Conservation (phyloP, 1,140 invertebrate genomes). For the Drosophila bocki region DNA sequence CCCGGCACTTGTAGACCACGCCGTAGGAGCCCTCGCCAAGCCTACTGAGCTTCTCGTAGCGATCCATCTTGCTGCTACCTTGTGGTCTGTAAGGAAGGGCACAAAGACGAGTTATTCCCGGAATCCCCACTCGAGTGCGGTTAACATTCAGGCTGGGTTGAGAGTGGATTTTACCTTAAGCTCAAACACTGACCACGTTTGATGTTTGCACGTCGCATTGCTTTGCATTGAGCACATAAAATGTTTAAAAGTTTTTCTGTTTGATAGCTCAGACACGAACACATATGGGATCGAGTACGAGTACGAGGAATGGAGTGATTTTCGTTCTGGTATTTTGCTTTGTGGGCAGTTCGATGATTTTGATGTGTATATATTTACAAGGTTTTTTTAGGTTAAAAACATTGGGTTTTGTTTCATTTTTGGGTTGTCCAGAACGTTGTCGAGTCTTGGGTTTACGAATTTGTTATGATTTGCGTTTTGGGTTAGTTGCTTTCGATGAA, state of each 20-base stretch:
- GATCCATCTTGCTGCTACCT: slow-evolving; percentile 97
- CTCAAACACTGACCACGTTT: slow-evolving; percentile 84
- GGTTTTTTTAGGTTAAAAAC: slow-evolving; percentile 10
- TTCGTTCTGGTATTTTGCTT: slow-evolving; percentile 22
- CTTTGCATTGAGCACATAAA: slow-evolving; percentile 82
- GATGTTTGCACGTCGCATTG: slow-evolving; percentile 80
- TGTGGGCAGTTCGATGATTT: slow-evolving; percentile 29
- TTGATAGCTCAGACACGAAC: slow-evolving; percentile 72
- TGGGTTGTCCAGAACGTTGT: slow-evolving; percentile 59
- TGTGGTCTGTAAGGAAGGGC: slow-evolving; percentile 88
- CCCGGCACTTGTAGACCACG: slow-evolving; percentile 99
- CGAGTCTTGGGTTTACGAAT: slow-evolving; percentile 44
- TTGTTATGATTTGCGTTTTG: slow-evolving; percentile 52
- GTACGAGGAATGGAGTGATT: slow-evolving; percentile 26
- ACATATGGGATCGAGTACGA: slow-evolving; percentile 55
- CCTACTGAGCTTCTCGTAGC: slow-evolving; percentile 98
- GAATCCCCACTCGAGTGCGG: background rate
- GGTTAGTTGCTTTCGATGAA: slow-evolving; percentile 48
- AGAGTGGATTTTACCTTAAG: slow-evolving; percentile 74
- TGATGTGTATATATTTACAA: slow-evolving; percentile 52
- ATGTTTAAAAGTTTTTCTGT: slow-evolving; percentile 62
- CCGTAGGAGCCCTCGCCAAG: slow-evolving; percentile 99
- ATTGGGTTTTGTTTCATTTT: background rate
- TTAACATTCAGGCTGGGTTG: slow-evolving; percentile 20
- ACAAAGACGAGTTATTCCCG: slow-evolving; percentile 5